Evolutionary conservation across 2,113 vertebrate genomes (phyloP), one percentile per base, ranked within the genome.

Genomic region (Leiothrix lutea): DNA sequence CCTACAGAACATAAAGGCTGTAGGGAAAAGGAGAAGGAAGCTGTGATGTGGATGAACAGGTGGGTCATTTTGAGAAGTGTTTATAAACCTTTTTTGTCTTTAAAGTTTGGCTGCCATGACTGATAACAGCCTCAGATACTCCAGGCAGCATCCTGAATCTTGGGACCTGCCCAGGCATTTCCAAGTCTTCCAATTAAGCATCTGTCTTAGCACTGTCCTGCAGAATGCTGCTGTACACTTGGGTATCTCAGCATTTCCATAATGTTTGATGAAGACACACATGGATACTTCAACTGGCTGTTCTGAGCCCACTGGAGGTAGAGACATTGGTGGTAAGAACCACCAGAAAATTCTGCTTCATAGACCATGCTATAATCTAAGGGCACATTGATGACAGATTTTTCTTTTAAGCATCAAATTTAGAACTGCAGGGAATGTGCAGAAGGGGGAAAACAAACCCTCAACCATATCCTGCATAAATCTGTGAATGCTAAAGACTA

Each of bases 361-460:
- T 12, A 73, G 1, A 47, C 15, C 36, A 71, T 33, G 6, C 25
- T n/a, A n/a, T 38, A 57, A 53, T 48, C 42, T 38, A 72, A 80
- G 40, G 40, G 2, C 8, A 69, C 1, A 3, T 2, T 57, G 21
- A 28, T 22, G 11, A 38, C 22, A 58, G n/a, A 29, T 17, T 31
- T 48, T 69, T 38, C 29, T 28, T 86, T 67, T 31, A 50, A 60
- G 26, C 14, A 51, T 73, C 11, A 38, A 23, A 64, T 80, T 77
- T 47, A 87, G 40, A 84, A 47, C 16, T 65, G 9, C 14, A 60
- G 48, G 29, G 17, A 83, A 16, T 7, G 12, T 53, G 44, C 45
- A 36, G 6, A 58, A 58, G 36, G 3, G 31, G 5, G 13, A 0
- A 8, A 21, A 40, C 48, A 48, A 18, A 6, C 1, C 1, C n/a